A percentile compares a stretch with the other conserved stretches of the same genome.
Evolutionary conservation across 1,140 invertebrate species (phyloP).

Genomic region (Xylocopa sonorina): DNA sequence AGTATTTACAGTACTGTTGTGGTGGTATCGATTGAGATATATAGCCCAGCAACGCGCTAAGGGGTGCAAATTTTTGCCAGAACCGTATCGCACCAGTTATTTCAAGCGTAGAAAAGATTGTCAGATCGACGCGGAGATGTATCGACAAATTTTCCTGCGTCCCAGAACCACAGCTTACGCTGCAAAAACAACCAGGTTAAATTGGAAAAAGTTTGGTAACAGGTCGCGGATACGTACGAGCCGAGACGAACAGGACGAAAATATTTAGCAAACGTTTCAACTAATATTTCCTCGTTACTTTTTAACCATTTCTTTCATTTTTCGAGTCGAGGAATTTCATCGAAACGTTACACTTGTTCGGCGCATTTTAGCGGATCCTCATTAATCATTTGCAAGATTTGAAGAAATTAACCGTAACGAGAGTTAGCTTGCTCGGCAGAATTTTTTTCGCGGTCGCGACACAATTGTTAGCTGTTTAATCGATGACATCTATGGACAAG

Average conservation of each 20-base stretch:
- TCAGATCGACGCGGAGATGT: too few species aligned
- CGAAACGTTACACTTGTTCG: too few species aligned
- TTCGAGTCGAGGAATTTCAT: too few species aligned
- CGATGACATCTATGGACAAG: constrained; percentile 26
- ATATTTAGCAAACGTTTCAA: constrained; percentile 11
- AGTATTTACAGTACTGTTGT: neutral
- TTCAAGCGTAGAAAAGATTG: neutral
- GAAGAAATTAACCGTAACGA: too few species aligned
- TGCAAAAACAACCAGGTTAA: neutral
- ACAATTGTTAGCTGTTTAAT: neutral
- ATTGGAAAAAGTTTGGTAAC: constrained; percentile 18
- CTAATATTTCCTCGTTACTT: neutral
- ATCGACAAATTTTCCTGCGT: neutral
- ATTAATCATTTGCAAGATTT: too few species aligned
- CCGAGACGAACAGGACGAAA: neutral
- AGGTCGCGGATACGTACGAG: too few species aligned
- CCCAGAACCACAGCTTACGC: too few species aligned
- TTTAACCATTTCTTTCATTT: neutral
- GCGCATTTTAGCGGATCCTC: too few species aligned
- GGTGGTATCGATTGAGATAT: neutral
- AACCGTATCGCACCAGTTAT: neutral
- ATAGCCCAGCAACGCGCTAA: neutral
- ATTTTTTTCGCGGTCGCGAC: constrained; percentile 7
- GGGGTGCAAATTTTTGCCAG: neutral
- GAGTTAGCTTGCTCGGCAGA: too few species aligned